Percentiles rank a stretch among this genome's conserved stretches.
Conservation (phyloP, 2,888 invertebrate genomes). For the Crepidodera aurea region DNA sequence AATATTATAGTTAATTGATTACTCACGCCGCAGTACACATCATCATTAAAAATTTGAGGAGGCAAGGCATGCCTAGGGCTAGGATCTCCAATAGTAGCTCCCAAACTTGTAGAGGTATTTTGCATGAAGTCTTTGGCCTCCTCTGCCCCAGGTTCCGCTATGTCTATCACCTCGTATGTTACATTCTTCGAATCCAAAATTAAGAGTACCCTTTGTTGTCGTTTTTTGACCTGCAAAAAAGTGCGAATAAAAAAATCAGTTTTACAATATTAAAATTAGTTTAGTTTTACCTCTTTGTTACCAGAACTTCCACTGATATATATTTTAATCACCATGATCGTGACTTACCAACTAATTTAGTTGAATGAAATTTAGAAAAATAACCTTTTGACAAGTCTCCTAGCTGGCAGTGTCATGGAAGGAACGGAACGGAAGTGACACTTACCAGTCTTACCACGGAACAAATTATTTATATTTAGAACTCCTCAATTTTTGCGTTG, state of each 20-base stretch:
- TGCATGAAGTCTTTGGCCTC: slow-evolving; percentile 92
- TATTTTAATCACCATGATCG: slow-evolving; percentile 85
- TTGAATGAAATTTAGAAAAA: slow-evolving; percentile 37
- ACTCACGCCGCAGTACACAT: slow-evolving; percentile 90
- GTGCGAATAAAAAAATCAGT: slow-evolving; percentile 28
- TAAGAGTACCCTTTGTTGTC: slow-evolving; percentile 93
- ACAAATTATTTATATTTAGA: no score
- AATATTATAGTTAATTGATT: no score
- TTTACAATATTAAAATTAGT: neutral
- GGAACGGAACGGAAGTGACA: slow-evolving; percentile 12
- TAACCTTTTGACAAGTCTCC: slow-evolving; percentile 45
- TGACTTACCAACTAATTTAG: slow-evolving; percentile 31
- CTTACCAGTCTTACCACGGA: no score
- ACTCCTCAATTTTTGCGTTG: no score
- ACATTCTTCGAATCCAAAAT: slow-evolving; percentile 92
- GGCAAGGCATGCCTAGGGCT: slow-evolving; percentile 84
- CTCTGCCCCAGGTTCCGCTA: slow-evolving; percentile 92
- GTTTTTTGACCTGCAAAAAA: slow-evolving; percentile 84
- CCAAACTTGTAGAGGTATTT: slow-evolving; percentile 79
- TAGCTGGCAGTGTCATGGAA: no score
- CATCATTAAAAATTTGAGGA: slow-evolving; percentile 94
- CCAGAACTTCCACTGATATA: slow-evolving; percentile 93
- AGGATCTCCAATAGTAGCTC: slow-evolving; percentile 76
- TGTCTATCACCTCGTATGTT: slow-evolving; percentile 90
- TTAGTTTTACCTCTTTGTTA: slow-evolving; percentile 84